Conservation (phyloP, 2,888 invertebrate genomes). For the Ischnura elegans region DNA sequence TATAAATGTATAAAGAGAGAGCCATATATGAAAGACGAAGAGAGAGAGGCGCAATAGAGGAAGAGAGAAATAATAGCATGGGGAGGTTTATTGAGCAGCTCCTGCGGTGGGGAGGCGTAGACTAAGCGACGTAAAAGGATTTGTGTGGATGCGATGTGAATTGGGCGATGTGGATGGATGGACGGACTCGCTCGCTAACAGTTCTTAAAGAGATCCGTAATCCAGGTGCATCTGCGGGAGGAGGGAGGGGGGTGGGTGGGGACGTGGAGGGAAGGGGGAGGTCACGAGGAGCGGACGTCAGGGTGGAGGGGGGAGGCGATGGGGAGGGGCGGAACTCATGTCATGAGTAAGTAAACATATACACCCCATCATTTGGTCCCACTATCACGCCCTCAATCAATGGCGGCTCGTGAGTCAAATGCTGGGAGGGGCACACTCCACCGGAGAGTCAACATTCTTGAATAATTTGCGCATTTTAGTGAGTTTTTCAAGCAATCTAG, state of each 20-base stretch:
- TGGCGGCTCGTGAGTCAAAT: no score
- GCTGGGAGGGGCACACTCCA: no score
- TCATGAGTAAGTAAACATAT: no score
- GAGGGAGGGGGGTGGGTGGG: not conserved
- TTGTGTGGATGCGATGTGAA: not conserved
- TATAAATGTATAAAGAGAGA: no score
- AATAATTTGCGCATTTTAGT: no score
- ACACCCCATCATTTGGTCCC: no score
- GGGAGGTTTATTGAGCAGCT: not conserved
- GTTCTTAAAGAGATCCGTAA: slow-evolving; percentile 51
- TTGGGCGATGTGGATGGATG: not conserved
- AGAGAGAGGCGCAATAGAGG: not conserved
- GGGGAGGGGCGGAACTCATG: not conserved
- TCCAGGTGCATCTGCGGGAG: slow-evolving; percentile 7
- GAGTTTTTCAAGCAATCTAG: no score
- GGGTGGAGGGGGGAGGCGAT: not conserved
- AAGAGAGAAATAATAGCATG: not conserved
- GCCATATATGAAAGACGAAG: not conserved
- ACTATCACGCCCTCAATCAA: no score
- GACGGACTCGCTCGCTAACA: not conserved
- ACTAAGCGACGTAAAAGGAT: not conserved
- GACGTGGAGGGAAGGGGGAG: not conserved
- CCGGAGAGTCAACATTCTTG: no score
- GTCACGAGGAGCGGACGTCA: not conserved
- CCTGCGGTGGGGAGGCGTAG: not conserved